Conservation (phyloP, 2,888 invertebrate genomes). For the Eupithecia pulchellata region DNA sequence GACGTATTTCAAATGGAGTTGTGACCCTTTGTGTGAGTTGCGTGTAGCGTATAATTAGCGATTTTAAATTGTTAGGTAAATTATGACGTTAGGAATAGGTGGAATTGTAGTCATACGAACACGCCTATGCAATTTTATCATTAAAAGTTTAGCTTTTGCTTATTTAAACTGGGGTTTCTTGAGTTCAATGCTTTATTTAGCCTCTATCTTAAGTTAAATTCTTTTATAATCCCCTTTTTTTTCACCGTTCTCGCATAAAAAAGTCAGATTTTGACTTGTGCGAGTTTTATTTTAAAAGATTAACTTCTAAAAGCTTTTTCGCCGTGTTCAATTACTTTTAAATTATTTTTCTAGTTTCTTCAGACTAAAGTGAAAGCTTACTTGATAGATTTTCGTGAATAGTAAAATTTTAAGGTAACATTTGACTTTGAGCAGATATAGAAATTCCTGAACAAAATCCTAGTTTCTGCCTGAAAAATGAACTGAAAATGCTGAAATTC, state of each 20-base stretch:
- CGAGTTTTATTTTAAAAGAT: not conserved
- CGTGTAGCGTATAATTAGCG: constrained; percentile 81
- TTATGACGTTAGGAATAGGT: constrained; percentile 51
- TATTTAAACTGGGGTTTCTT: constrained; percentile 12
- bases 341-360: not conserved
- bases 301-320: constrained; percentile 1
- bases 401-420: not conserved
- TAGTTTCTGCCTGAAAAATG: not conserved
- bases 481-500: not conserved
- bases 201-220: not conserved
- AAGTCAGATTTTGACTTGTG: not conserved
- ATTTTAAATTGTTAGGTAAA: constrained; percentile 83
- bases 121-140: constrained; percentile 51
- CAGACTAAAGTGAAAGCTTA: not conserved
- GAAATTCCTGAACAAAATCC: not conserved
- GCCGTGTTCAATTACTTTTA: not conserved
- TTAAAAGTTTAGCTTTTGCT: constrained; percentile 40
- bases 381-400: not conserved
- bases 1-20: constrained; percentile 52
- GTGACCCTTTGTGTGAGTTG: constrained; percentile 74
- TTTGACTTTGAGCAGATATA: not conserved
- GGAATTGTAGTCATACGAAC: constrained; percentile 46
- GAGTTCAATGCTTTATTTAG: not conserved
- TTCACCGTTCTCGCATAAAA: not conserved
- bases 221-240: not conserved